Base-by-base conservation (phyloP, 2,797 vertebrate species). In the Limnodromus scolopaceus region DNA sequence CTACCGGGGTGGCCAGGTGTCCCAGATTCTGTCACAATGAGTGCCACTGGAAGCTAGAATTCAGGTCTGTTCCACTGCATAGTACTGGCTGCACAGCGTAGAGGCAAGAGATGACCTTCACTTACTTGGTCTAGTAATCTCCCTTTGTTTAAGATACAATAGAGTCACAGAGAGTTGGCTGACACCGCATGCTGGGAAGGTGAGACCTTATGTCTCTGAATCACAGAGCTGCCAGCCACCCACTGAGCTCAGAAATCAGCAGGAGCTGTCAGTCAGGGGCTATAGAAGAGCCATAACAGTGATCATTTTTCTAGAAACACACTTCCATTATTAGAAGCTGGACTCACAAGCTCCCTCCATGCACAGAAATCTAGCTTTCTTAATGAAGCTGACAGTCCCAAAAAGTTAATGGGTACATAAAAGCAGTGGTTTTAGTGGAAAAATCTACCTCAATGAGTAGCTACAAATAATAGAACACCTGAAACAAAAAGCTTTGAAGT, bases 181-280 rank as follows among this genome's bases (percentile, higher is more conserved):
- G 23, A 54, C 65, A 38, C 19, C 0, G 0, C 1, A 0, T 23
- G 16, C 19, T 70, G 49, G 15, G 43, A 48, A 69, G 39, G 27
- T 43, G n/a, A 84, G 38, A 57, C 9, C 11, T 63, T 20, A 23
- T 13, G 23, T 60, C 34, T 75, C 45, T 54, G 51, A 93, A 64
- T 48, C 51, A 70, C 55, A n/a, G 45, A 80, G 19, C 19, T 80
- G 8, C 45, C 49, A 64, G 49, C 28, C 14, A 41, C 41, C 24
- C 43, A 9, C 54, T 45, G 63, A 63, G 28, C 24, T 57, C 10
- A 69, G 49, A 53, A 75, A 48, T n/a, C 43, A 53, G 48, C 24
- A 69, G 38, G 20, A 88, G 10, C 15, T 68, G 38, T 63, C 38
- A 58, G 55, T 74, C 49, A 63, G 27, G 45, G 23, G 6, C 57